These are phyloP conservation scores for Nematolebias whitei DNA, from an alignment of 2,113 vertebrate genomes.

Conservation along the genomic window DNA sequence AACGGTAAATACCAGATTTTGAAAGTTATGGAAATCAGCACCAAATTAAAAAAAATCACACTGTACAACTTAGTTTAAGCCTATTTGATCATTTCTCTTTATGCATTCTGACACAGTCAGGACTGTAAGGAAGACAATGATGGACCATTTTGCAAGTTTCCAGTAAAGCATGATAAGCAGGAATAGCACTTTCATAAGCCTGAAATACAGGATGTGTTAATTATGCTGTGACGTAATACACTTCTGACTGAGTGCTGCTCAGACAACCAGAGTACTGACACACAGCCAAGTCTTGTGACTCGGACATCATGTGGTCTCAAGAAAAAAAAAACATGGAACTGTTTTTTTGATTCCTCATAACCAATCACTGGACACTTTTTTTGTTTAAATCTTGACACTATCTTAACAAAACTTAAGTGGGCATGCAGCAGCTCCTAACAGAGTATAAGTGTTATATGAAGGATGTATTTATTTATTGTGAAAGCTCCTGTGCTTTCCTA, in stretches of 20 bases:
- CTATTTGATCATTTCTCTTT: too few species aligned
- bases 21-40: background rate
- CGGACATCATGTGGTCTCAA: slow-evolving; percentile 27
- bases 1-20: background rate
- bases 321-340: background rate
- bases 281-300: slow-evolving; percentile 34
- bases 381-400: background rate
- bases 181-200: background rate
- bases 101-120: too few species aligned
- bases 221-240: background rate
- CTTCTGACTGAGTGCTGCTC: background rate
- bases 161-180: background rate
- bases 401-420: background rate
- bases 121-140: background rate
- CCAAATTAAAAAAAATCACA: background rate
- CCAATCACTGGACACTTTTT: background rate
- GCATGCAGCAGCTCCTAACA: too few species aligned
- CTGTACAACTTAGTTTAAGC: too few species aligned
- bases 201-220: background rate
- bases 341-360: background rate
- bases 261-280: background rate
- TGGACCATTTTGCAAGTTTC: background rate
- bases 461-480: too few species aligned
- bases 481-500: background rate
- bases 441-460: too few species aligned